Conservation (phyloP, 2,888 invertebrate genomes). For the Hyposoter dolosus region DNA sequence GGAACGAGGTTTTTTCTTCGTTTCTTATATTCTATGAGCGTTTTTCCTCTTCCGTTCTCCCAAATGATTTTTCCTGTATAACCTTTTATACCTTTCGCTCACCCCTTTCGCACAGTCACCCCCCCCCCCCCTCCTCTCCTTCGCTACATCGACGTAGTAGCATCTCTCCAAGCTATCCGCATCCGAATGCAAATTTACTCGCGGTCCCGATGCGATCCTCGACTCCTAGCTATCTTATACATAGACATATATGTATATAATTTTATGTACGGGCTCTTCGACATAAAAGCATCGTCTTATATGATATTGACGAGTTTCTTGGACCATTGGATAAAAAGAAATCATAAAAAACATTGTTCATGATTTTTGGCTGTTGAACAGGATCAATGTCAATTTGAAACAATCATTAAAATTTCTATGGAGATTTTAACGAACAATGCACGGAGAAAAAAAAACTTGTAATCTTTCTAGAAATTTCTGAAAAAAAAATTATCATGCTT, state of each 20-base stretch:
- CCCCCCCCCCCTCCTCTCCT: neutral
- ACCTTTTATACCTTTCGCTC: constrained; percentile 56
- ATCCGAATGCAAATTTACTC: constrained; percentile 74
- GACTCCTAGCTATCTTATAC: constrained; percentile 57
- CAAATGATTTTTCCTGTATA: constrained; percentile 46
- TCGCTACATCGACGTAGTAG: constrained; percentile 53
- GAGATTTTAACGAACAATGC: neutral
- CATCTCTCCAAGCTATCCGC: constrained; percentile 68
- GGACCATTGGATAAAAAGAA: neutral
- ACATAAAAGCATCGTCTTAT: constrained; percentile 2
- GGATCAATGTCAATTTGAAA: neutral
- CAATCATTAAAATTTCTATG: neutral
- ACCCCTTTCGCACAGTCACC: constrained; percentile 18
- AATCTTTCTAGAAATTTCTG: no score
- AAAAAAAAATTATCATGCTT: no score
- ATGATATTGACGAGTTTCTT: neutral
- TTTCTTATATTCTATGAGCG: constrained; percentile 46
- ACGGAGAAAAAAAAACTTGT: no score
- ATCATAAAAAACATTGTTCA: neutral
- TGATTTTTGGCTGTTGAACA: neutral
- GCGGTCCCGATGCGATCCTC: constrained; percentile 67
- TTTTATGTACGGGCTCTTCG: constrained; percentile 28
- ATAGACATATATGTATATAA: constrained; percentile 14
- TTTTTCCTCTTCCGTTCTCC: constrained; percentile 48
- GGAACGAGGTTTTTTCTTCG: constrained; percentile 19